phyloP scores from a whole-genome alignment of 2,797 vertebrate species.

The Coregonus ussuriensis region DNA sequence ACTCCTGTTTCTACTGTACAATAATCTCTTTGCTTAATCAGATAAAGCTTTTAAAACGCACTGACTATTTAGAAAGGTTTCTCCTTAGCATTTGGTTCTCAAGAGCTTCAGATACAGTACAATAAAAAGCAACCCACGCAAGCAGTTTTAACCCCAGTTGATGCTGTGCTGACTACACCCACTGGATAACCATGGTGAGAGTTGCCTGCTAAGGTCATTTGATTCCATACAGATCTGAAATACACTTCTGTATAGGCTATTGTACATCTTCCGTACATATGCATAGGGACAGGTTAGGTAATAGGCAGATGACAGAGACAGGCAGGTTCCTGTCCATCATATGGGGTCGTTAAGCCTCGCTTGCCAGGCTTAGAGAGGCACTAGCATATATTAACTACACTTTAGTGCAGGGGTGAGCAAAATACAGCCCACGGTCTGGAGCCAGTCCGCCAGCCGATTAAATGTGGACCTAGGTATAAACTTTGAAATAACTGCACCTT shows the following conservation, averaged over 20 bases:
- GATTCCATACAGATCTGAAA: constrained; percentile 36
- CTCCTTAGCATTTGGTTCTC: not conserved
- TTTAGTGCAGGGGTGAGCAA: not conserved
- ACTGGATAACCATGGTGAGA: constrained; percentile 24
- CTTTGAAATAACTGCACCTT: not conserved
- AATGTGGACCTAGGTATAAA: not conserved
- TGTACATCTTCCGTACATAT: not conserved
- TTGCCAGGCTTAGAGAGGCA: not conserved
- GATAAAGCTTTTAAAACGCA: constrained; percentile 12
- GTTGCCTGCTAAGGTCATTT: constrained; percentile 36
- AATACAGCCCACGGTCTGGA: not conserved
- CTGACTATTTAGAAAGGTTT: constrained; percentile 10
- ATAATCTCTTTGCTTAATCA: constrained; percentile 18
- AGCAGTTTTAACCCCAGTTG: not conserved
- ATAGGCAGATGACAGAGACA: not conserved
- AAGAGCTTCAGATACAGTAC: constrained; percentile 9
- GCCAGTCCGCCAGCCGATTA: not conserved
- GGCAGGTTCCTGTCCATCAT: not conserved
- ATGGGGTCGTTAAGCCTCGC: not conserved
- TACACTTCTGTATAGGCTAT: constrained; percentile 54
- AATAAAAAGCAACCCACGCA: constrained; percentile 1
- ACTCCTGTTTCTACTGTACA: constrained; percentile 10
- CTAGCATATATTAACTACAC: not conserved
- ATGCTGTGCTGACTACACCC: constrained; percentile 25
- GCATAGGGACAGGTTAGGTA: constrained; percentile 57